These are phyloP conservation scores for Exocentrus adspersus DNA, from an alignment of 2,888 invertebrate genomes.

Conservation along the genomic window DNA sequence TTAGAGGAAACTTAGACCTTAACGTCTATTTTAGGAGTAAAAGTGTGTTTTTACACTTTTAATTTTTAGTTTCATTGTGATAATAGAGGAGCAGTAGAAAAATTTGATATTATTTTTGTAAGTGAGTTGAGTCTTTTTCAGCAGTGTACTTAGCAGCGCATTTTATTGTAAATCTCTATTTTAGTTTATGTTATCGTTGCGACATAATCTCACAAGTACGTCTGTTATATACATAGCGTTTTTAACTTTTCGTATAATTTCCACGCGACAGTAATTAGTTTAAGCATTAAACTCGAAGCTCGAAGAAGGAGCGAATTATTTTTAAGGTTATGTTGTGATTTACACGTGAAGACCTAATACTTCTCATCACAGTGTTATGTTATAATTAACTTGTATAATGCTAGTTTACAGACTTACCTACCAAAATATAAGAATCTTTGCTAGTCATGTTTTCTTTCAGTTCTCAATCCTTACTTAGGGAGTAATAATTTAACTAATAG, in stretches of 20 bases:
- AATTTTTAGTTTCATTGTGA: slow-evolving; percentile 42
- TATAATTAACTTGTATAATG: neutral
- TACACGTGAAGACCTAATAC: neutral
- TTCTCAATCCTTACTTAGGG: slow-evolving; percentile 6
- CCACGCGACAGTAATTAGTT: too few relatives aligned
- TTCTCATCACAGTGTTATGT: slow-evolving; percentile 13
- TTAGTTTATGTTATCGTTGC: neutral
- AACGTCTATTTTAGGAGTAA: slow-evolving; percentile 14
- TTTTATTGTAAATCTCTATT: slow-evolving; percentile 31
- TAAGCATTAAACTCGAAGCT: too few relatives aligned
- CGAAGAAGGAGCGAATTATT: too few relatives aligned
- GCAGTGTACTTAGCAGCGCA: slow-evolving; percentile 37
- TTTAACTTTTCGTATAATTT: neutral
- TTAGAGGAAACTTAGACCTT: slow-evolving; percentile 25
- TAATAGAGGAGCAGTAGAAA: slow-evolving; percentile 39
- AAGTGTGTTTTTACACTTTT: slow-evolving; percentile 30
- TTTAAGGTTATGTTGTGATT: neutral
- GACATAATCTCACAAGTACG: neutral
- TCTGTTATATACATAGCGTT: neutral
- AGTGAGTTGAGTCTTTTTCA: slow-evolving; percentile 35
- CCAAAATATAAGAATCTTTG: slow-evolving; percentile 25
- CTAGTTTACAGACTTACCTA: slow-evolving; percentile 19
- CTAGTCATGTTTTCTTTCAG: slow-evolving; percentile 22
- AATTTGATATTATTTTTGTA: slow-evolving; percentile 45
- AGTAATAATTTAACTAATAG: neutral